Evolutionary conservation across 2,888 invertebrate species (phyloP).

Genomic region (Lathronympha strigana): DNA sequence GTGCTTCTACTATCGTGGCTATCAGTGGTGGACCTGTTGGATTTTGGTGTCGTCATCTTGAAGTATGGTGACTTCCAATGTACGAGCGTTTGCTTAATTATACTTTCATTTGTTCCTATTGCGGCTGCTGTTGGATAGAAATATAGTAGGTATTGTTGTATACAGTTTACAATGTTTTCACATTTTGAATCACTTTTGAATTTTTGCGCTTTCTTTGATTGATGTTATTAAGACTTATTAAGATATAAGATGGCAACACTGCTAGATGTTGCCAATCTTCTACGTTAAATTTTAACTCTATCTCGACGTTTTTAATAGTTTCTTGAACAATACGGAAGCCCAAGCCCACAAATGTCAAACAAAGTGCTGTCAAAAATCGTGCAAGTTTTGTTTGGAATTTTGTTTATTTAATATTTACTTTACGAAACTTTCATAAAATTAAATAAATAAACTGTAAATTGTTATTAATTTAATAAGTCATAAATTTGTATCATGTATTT

Average conservation of each 20-base stretch:
- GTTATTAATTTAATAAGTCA: background rate
- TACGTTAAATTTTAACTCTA: background rate
- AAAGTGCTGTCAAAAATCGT: background rate
- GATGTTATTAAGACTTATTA: too few relatives aligned
- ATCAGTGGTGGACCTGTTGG: background rate
- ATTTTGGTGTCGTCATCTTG: slow-evolving; percentile 9
- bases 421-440: background rate
- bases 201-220: slow-evolving; percentile 46
- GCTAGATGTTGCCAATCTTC: slow-evolving; percentile 16
- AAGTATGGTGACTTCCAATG: slow-evolving; percentile 16
- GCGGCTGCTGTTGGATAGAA: background rate
- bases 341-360: slow-evolving; percentile 9
- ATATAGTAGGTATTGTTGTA: background rate
- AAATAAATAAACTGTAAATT: background rate
- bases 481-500: background rate
- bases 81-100: background rate
- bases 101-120: background rate
- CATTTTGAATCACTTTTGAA: slow-evolving; percentile 47
- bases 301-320: background rate
- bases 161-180: slow-evolving; percentile 21
- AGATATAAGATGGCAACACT: slow-evolving; percentile 25
- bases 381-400: slow-evolving; percentile 3
- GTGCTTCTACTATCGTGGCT: slow-evolving; percentile 8
- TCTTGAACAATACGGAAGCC: slow-evolving; percentile 3
- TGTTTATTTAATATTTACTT: slow-evolving; percentile 6